Percentiles rank a stretch among this genome's conserved stretches.
Conservation (phyloP, 2,113 vertebrate species). For the cat (Felis catus) region DNA sequence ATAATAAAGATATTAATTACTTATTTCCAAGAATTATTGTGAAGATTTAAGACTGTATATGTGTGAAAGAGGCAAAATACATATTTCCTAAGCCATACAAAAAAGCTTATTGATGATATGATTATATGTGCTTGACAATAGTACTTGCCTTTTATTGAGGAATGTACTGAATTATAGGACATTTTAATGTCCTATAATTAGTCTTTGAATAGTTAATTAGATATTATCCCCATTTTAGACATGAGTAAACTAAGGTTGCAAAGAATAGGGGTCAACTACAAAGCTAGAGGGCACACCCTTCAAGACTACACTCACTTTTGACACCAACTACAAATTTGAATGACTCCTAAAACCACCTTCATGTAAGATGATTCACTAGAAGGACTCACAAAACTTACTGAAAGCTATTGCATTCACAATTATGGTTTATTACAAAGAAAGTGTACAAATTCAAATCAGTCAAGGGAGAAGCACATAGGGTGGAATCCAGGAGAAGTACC, state of each 20-base stretch:
- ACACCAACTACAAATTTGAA: not conserved
- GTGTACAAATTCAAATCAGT: not conserved
- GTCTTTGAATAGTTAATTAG: not conserved
- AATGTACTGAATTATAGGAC: not conserved
- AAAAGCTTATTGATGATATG: not conserved
- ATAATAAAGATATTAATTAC: not conserved
- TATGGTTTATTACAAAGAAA: not conserved
- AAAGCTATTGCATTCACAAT: not conserved
- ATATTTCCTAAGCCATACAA: conserved; percentile 7
- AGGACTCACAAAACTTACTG: not conserved
- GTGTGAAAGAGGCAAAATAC: not conserved
- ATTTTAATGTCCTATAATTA: not conserved
- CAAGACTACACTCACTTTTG: not conserved
- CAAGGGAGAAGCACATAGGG: not conserved
- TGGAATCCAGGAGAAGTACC: not conserved
- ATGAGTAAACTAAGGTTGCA: not conserved
- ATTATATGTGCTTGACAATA: not conserved
- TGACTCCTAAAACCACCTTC: not conserved
- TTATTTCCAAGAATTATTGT: not conserved
- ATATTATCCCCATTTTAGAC: not conserved
- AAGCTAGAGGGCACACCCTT: not conserved
- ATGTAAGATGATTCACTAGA: not conserved
- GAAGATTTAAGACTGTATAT: not conserved
- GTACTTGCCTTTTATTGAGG: not conserved
- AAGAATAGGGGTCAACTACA: not conserved